phyloP scores from a whole-genome alignment of 2,888 invertebrate genomes.

The Ctenicera cuprea region DNA sequence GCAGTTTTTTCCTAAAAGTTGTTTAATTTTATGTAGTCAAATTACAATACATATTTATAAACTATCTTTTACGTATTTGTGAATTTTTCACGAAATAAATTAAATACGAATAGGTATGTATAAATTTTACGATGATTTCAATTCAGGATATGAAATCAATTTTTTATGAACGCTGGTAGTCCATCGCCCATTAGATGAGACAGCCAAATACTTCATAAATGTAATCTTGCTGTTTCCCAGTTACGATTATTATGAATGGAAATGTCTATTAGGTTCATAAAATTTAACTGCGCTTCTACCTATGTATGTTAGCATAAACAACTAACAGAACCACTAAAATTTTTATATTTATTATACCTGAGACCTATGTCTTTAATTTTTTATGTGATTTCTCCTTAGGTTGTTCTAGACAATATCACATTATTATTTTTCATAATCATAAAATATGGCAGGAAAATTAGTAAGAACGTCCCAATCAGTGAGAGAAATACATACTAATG shows the following conservation, averaged over 20 bases:
- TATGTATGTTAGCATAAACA: constrained; percentile 50
- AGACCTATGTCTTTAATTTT: constrained; percentile 55
- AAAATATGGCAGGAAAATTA: constrained; percentile 32
- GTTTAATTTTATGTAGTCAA: too few species aligned
- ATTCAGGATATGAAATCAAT: constrained; percentile 19
- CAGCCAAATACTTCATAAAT: constrained; percentile 43
- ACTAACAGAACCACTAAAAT: constrained; percentile 51
- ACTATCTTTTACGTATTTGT: too few species aligned
- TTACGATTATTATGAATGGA: constrained; percentile 50
- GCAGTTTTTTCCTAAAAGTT: too few species aligned
- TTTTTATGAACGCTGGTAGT: constrained; percentile 42
- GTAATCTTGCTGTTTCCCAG: constrained; percentile 33
- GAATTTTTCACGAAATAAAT: constrained; percentile 1
- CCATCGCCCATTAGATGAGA: constrained; percentile 34
- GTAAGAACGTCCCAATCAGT: constrained; percentile 32
- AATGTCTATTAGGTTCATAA: constrained; percentile 51
- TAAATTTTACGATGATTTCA: constrained; percentile 31
- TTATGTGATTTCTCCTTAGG: constrained; percentile 23
- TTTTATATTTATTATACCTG: constrained; percentile 56
- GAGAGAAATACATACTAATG: constrained; percentile 31
- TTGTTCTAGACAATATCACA: constrained; percentile 26
- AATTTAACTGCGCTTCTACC: constrained; percentile 54
- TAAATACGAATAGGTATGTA: constrained; percentile 17
- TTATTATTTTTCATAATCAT: constrained; percentile 37
- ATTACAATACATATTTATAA: too few species aligned